A percentile compares a stretch with the other conserved stretches of the same genome.
phyloP scores from a whole-genome alignment of 2,797 vertebrate species.

The Thripadectes ignobilis region DNA sequence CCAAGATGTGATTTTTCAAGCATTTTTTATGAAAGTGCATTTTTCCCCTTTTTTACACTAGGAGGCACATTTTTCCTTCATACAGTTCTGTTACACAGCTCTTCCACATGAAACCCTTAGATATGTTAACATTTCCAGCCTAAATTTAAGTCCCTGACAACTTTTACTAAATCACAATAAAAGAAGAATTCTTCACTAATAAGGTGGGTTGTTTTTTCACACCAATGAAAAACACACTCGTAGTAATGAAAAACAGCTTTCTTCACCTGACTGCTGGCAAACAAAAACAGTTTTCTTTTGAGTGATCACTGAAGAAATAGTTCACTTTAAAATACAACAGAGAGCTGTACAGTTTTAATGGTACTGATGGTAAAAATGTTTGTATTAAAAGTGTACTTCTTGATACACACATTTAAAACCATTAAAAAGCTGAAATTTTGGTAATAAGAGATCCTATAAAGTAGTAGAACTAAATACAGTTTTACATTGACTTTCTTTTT shows the following conservation, averaged over 20 bases:
- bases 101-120: not conserved
- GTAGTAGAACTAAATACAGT: not conserved
- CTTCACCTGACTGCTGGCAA: not conserved
- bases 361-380: not conserved
- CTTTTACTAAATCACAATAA: not conserved
- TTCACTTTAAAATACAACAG: not conserved
- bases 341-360: not conserved
- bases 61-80: conserved; percentile 71
- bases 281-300: not conserved
- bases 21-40: conserved; percentile 8
- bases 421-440: not conserved
- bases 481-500: not conserved
- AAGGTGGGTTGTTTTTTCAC: not conserved
- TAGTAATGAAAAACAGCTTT: not conserved
- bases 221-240: not conserved
- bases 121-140: not conserved
- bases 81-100: conserved; percentile 4
- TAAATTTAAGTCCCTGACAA: conserved; percentile 4
- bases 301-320: not conserved
- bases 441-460: not conserved
- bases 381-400: not conserved
- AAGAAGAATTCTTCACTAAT: not conserved
- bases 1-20: conserved; percentile 46
- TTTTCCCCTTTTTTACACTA: conserved; percentile 70
- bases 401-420: not conserved